phyloP scores from a whole-genome alignment of 2,113 vertebrate species.

The Nyctibius bracteatus region DNA sequence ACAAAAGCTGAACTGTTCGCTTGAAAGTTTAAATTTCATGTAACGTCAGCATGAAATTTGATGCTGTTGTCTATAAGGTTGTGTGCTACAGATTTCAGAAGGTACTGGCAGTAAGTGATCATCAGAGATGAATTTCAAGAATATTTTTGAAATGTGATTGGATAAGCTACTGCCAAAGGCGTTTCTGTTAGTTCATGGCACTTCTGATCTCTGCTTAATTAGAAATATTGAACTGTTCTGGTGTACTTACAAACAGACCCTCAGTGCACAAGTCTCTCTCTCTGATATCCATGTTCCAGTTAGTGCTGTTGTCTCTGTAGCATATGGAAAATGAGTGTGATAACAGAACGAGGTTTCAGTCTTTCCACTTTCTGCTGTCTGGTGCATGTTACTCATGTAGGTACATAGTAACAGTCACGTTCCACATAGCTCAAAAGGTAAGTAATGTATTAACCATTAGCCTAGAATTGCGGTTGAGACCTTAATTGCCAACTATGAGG shows the following conservation, averaged over 20 bases:
- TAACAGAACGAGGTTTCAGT: background rate
- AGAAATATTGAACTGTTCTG: background rate
- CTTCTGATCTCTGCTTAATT: background rate
- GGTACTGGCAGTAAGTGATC: background rate
- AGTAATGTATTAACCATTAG: background rate
- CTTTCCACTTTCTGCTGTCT: background rate
- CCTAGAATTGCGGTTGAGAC: background rate
- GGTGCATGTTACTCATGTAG: background rate
- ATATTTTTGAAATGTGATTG: background rate
- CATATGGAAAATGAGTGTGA: background rate
- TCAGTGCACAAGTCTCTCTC: fast-evolving
- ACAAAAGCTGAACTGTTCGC: background rate
- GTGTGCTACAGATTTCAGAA: background rate
- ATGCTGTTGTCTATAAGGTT: background rate
- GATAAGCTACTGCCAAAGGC: background rate
- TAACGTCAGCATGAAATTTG: background rate
- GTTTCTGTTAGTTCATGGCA: background rate
- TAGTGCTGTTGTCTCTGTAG: background rate
- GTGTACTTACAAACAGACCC: background rate
- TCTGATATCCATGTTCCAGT: background rate
- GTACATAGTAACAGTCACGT: fast-evolving
- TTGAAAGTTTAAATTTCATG: background rate
- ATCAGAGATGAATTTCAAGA: background rate
- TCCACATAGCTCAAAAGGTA: background rate
- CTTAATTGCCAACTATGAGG: background rate